These are phyloP conservation scores for Sphaerophoria rueppellii DNA, from an alignment of 2,888 invertebrate species.

Conservation along the genomic window DNA sequence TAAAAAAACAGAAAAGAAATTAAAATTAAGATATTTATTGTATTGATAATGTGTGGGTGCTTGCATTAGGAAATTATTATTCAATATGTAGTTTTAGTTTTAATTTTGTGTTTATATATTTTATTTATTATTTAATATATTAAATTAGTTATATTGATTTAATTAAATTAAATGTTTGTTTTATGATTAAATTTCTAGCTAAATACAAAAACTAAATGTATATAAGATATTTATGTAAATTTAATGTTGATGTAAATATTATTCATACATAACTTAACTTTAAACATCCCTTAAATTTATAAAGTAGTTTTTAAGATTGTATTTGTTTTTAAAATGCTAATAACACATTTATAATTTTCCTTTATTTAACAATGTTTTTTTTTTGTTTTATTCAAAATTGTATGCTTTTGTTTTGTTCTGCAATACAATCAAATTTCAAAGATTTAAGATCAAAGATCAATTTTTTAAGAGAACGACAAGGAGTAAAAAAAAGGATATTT, in stretches of 20 bases:
- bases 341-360: constrained; percentile 68
- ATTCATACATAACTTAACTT: constrained; percentile 45
- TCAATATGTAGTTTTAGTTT: constrained; percentile 53
- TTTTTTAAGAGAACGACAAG: neutral
- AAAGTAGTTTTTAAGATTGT: constrained; percentile 42
- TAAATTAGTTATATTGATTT: constrained; percentile 71
- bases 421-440: constrained; percentile 18
- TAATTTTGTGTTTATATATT: constrained; percentile 45
- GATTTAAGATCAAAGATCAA: neutral
- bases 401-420: constrained; percentile 20
- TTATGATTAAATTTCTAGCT: constrained; percentile 66
- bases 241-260: constrained; percentile 9
- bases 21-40: constrained; percentile 75
- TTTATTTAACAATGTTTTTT: constrained; percentile 46
- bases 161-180: constrained; percentile 61
- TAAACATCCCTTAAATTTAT: constrained; percentile 58
- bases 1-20: constrained; percentile 77
- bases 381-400: constrained; percentile 22
- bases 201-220: constrained; percentile 62
- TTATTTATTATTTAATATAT: too few species aligned
- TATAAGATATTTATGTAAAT: constrained; percentile 53
- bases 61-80: constrained; percentile 68
- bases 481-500: constrained; percentile 18
- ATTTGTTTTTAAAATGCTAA: constrained; percentile 66
- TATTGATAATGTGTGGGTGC: constrained; percentile 76